Evolutionary conservation across 2,113 vertebrate species (phyloP), one percentile per base, ranked within the genome.

Genomic region (Sphaerodactylus townsendi): DNA sequence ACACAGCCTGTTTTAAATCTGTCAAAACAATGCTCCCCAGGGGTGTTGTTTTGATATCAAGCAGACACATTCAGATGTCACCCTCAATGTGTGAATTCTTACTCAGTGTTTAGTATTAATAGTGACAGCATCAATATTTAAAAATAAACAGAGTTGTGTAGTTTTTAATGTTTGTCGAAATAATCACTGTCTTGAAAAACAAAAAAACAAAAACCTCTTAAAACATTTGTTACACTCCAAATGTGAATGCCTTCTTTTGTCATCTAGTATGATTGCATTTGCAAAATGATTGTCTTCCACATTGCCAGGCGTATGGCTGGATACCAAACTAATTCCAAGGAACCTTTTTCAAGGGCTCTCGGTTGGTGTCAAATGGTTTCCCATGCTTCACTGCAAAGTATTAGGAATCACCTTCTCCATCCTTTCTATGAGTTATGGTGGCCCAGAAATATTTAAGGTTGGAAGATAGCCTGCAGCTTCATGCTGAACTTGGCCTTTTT

Each of bases 31-130:
- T 90, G 85, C 79, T 93, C 92, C 93, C 95, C 79, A 85, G 90
- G 88, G 89, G 93, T 95, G 90, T 93, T 95, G 94, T 95, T 96
- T 95, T 95, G 90, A 91, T 94, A 94, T 93, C 94, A 92, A 94
- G 77, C 88, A 93, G 94, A 94, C 94, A 96, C 90, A 81, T 96
- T 94, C 90, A 88, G 90, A 92, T 96, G 93, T 92, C 91, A 72
- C 91, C 93, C 94, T 93, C 80, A 90, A 92, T 93, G 95, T 95
- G 95, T 96, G 94, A 96, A 94, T 94, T 95, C 92, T 95, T 96
- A 94, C 93, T 95, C 94, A 90, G 88, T 93, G 92, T 95, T 96
- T 94, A 92, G 92, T 87, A 82, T 92, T 92, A 95, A 94, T 93
- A 94, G 94, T 90, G 93, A 93, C 92, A 94, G 86, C 93, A 93